Base-by-base conservation (phyloP, 2,888 invertebrate species). In the Scaptomyza cyrtandrae region DNA sequence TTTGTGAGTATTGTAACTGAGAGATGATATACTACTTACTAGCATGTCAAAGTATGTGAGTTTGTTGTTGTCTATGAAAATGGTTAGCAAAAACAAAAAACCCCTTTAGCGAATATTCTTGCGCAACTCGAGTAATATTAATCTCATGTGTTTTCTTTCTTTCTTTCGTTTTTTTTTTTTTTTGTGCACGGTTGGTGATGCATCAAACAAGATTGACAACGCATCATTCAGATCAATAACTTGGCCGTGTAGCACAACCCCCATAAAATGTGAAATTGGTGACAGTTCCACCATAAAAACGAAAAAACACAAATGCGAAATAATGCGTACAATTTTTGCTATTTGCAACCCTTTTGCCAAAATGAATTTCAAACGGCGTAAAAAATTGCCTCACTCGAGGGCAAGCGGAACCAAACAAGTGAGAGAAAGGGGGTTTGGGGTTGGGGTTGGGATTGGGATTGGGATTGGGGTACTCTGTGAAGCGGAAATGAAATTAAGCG, bases 401-500 rank as follows among this genome's bases (percentile, higher is more conserved):
- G 82, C 78, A 75, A 72, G 87, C 87, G 85, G 78, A 84, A 88
- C 1, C 83, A 71, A 88, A 75, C 86, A 83, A 84, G 83, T 88
- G 88, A 1, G 29, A 29, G 7, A 29, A 29, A 5, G 29, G 29
- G 29, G 6, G 7, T 7, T 19, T 1, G 19, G 19, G 10, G 10
- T 29, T 19, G 49, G 53, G 7, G 27, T 4, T 2, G 6, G n/a
- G n/a, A n/a, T n/a, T n/a, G n/a, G n/a, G n/a, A n/a, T n/a, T n/a
- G n/a, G 10, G 13, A 5, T 9, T 7, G 16, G 2, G 9, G 37
- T 35, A 19, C 16, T 49, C 71, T 74, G 68, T 65, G 73, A 82
- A 80, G 78, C 89, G 90, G 90, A 90, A 90, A 81, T 90, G 83
- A 85, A 90, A 88, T 90, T 89, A 90, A 84, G 88, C 88, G 83